Evolutionary conservation across 2,113 vertebrate genomes (phyloP), one percentile per base, ranked within the genome.

Genomic region (Cromileptes altivelis): DNA sequence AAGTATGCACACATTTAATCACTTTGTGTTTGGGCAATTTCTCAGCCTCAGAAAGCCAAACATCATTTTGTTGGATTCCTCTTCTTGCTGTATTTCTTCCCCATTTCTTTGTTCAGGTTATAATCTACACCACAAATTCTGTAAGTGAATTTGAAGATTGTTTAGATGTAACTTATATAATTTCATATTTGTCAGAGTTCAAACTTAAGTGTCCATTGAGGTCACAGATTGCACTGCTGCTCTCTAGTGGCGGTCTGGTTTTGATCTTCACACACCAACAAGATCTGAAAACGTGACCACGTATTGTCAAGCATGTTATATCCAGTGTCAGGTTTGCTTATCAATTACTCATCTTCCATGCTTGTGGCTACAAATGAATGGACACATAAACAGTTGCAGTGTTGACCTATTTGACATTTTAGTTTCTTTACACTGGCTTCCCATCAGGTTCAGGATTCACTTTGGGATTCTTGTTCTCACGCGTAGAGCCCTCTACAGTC

Each of bases 171-270:
- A 68, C 1, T 52, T 1, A 3, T 21, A 1, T 37, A 33, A 45
- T n/a, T 33, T 47, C 1, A 53, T 61, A 25, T 73, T 56, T 25
- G 6, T 8, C 14, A 49, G 42, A 75, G 15, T 37, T 37, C 7
- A 50, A 70, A 49, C 17, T 14, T 30, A 11, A 4, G 58, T 40
- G 67, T 53, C 11, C 21, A 56, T 37, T 1, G 0, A 56, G 49
- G 30, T 58, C 4, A 42, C 23, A 56, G 12, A 77, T 50, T 6
- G 13, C 72, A 12, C 47, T 82, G 82, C 82, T 91, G 78, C 84
- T 65, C 89, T 86, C 88, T 91, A 64, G 89, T 89, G 89, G 88
- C 12, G 2, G 15, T 5, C 30, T 75, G 14, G 13, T 53, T 83
- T 62, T 53, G n/a, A 62, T 53, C 15, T 50, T 3, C 9, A 21